Percentiles rank a stretch among this genome's conserved stretches.
These are phyloP conservation scores for Oryctolagus cuniculus DNA, from an alignment of 2,113 vertebrate species.

Conservation along the genomic window mOryCun1.1 NC_091434.1:23735001-23735500, in stretches of 20 bases:
- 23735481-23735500: neutral
- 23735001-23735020: neutral
- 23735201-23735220: slow-evolving; percentile 29
- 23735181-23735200: slow-evolving; percentile 21
- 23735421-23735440: too few species aligned
- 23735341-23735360: too few species aligned
- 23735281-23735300: slow-evolving; percentile 4
- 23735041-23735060: neutral
- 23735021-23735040: slow-evolving; percentile 24
- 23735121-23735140: slow-evolving; percentile 41
- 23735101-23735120: neutral
- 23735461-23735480: too few species aligned
- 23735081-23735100: neutral
- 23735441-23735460: too few species aligned
- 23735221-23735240: neutral
- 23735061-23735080: neutral
- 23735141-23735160: slow-evolving; percentile 25
- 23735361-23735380: too few species aligned
- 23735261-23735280: neutral
- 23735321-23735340: too few species aligned
- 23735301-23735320: neutral
- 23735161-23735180: slow-evolving; percentile 3
- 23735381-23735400: too few species aligned
- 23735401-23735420: too few species aligned
- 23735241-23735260: neutral